Conservation (phyloP, 2,113 vertebrate genomes). For the Galbula dea region DNA sequence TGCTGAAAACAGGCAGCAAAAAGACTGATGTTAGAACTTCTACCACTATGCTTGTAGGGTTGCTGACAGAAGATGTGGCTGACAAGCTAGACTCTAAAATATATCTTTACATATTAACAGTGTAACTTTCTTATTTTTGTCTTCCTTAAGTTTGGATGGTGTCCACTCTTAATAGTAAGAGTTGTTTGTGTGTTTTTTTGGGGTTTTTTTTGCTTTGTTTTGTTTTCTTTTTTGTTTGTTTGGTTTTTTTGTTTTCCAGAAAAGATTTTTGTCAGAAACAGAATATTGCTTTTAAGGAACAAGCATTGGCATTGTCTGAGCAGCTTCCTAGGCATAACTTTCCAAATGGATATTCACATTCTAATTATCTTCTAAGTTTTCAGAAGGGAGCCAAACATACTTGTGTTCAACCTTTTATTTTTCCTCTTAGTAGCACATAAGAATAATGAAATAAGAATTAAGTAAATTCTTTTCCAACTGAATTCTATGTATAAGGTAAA, state of each 20-base stretch:
- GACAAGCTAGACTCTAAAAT: not conserved
- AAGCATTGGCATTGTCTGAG: not conserved
- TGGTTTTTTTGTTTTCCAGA: fast-evolving
- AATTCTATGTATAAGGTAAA: not conserved
- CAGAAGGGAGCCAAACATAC: not conserved
- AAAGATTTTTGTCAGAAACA: not conserved
- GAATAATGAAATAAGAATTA: not conserved
- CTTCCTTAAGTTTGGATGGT: not conserved
- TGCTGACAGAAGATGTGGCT: not conserved
- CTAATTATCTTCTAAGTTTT: not conserved
- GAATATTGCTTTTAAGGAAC: not conserved
- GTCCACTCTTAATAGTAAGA: not conserved
- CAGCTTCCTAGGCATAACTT: not conserved
- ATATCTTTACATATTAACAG: not conserved
- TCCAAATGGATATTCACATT: not conserved
- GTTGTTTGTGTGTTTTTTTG: too few relatives aligned
- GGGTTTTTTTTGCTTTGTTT: too few relatives aligned
- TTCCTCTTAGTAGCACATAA: fast-evolving
- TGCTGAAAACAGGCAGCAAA: not conserved
- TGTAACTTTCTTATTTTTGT: not conserved
- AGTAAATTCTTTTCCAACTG: not conserved
- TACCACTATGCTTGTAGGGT: fast-evolving
- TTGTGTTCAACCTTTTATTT: not conserved
- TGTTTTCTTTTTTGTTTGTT: fast-evolving
- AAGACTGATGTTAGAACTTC: not conserved